These are phyloP conservation scores for Protophormia terraenovae DNA, from an alignment of 2,888 invertebrate species.

Conservation along the genomic window DNA sequence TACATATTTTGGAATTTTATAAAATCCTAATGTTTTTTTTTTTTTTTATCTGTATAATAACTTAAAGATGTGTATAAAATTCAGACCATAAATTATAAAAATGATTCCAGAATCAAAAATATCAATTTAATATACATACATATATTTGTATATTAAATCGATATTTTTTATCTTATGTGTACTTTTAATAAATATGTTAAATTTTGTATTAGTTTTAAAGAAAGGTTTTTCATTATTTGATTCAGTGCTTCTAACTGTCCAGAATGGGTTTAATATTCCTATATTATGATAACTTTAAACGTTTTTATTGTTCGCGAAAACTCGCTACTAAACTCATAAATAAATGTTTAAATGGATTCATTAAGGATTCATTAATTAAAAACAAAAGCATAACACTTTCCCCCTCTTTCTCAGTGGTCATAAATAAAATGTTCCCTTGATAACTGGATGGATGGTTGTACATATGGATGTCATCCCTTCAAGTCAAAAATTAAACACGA, in stretches of 20 bases:
- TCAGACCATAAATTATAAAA: no score
- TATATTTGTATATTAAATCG: no score
- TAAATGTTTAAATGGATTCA: constrained; percentile 70
- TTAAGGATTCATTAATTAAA: constrained; percentile 71
- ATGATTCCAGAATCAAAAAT: no score
- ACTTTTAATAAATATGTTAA: no score
- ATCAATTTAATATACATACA: no score
- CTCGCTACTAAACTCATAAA: constrained; percentile 51
- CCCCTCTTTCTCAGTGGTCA: constrained; percentile 53
- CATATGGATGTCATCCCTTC: constrained; percentile 47
- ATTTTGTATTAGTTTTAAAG: no score
- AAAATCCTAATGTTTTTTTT: background rate
- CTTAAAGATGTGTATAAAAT: no score
- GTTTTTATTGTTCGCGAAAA: constrained; percentile 12
- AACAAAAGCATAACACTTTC: constrained; percentile 68
- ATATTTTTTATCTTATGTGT: no score
- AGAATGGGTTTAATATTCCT: background rate
- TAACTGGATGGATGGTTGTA: constrained; percentile 16
- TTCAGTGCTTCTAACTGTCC: no score
- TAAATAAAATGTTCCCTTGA: constrained; percentile 72
- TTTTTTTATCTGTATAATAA: background rate
- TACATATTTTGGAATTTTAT: background rate
- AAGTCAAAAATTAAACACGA: background rate
- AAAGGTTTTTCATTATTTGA: no score
- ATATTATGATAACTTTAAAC: background rate